These are phyloP conservation scores for Chalcis sispes DNA, from an alignment of 2,888 invertebrate species.

Conservation along the genomic window DNA sequence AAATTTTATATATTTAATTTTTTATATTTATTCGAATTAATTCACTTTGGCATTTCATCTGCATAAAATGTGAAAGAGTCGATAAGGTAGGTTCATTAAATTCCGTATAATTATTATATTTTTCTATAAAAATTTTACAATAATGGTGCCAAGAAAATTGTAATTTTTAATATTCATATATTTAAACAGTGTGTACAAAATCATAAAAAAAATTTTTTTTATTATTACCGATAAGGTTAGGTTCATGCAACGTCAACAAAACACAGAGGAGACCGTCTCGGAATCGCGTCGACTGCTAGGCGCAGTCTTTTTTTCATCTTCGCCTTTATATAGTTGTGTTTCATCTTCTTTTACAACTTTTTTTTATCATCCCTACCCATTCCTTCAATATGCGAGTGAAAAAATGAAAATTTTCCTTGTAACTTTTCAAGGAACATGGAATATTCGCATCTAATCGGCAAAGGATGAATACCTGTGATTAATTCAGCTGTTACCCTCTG, in stretches of 20 bases:
- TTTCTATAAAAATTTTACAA: background rate
- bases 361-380: background rate
- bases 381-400: background rate
- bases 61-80: background rate
- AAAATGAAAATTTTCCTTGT: background rate
- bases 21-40: no score
- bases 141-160: background rate
- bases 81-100: background rate
- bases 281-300: slow-evolving; percentile 54
- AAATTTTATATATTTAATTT: no score
- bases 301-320: background rate
- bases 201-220: no score
- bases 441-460: background rate
- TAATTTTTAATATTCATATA: background rate
- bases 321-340: background rate
- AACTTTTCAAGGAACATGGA: slow-evolving; percentile 9
- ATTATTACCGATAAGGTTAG: slow-evolving; percentile 29
- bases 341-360: background rate
- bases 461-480: background rate
- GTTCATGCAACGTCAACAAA: slow-evolving; percentile 56
- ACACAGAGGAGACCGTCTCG: slow-evolving; percentile 3
- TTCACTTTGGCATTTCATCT: background rate
- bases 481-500: background rate
- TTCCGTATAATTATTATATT: background rate
- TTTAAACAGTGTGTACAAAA: no score